A percentile compares a stretch with the other conserved stretches of the same genome.
Evolutionary conservation across 2,797 vertebrate species (phyloP).

Genomic region (Mustela erminea): DNA sequence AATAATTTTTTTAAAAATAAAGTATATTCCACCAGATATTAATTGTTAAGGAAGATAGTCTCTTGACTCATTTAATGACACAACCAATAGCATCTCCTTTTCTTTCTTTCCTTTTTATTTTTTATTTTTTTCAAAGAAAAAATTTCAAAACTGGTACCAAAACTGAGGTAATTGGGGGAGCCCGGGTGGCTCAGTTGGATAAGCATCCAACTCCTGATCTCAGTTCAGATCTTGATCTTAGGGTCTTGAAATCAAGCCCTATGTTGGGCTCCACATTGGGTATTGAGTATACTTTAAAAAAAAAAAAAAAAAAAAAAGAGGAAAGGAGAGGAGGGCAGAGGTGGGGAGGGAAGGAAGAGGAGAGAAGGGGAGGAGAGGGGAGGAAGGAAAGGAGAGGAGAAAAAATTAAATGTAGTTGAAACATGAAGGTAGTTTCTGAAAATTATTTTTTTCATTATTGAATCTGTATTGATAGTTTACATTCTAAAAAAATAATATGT

Average conservation of each 20-base stretch:
- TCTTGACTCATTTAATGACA: background rate
- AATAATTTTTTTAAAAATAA: background rate
- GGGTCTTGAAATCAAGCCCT: background rate
- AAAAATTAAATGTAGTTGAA: background rate
- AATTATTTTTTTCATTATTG: background rate
- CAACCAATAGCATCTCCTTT: background rate
- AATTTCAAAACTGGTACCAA: background rate
- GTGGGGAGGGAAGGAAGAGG: too few species aligned
- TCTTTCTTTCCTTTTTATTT: background rate
- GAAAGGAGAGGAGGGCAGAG: background rate
- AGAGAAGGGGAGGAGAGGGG: background rate
- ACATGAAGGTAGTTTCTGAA: background rate
- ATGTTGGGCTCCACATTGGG: background rate
- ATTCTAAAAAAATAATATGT: background rate
- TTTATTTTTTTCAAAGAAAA: background rate
- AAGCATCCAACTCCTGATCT: background rate
- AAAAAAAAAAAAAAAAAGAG: background rate
- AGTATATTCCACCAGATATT: background rate
- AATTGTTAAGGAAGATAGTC: background rate
- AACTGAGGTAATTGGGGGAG: background rate
- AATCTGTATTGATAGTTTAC: background rate
- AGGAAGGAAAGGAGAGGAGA: background rate
- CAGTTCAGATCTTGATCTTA: background rate
- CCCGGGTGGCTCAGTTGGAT: background rate
- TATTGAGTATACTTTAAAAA: background rate